phyloP scores from a whole-genome alignment of 2,888 invertebrate genomes.

The Cerastis leucographa region DNA sequence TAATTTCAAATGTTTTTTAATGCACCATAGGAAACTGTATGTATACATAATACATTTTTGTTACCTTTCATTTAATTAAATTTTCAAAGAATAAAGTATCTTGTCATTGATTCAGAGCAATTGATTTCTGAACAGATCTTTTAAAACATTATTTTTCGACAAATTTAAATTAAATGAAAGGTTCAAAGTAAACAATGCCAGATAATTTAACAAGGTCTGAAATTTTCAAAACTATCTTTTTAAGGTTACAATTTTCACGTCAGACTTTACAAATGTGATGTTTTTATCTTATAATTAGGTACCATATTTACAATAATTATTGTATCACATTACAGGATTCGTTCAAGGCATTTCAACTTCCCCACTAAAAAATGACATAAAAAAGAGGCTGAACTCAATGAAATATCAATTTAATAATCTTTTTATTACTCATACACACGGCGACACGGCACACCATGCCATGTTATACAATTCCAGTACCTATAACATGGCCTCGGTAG shows the following conservation, averaged over 20 bases:
- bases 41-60: slow-evolving; percentile 27
- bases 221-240: slow-evolving; percentile 9
- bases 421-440: background rate
- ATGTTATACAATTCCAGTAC: no score
- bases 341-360: slow-evolving; percentile 76
- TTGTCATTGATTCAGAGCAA: background rate
- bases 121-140: background rate
- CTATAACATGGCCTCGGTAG: no score
- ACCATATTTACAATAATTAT: slow-evolving; percentile 76
- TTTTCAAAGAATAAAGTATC: background rate
- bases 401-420: slow-evolving; percentile 6
- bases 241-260: slow-evolving; percentile 32
- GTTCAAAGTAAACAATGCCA: slow-evolving; percentile 15
- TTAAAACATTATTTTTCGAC: background rate
- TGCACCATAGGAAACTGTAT: slow-evolving; percentile 63
- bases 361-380: background rate
- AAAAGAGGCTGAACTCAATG: background rate
- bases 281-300: slow-evolving; percentile 56
- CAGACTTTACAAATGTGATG: slow-evolving; percentile 64
- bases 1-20: slow-evolving; percentile 64
- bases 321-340: slow-evolving; percentile 82
- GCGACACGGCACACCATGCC: no score
- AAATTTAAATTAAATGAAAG: slow-evolving; percentile 40
- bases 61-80: slow-evolving; percentile 21
- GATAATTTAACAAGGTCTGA: slow-evolving; percentile 12